A percentile compares a stretch with the other conserved stretches of the same genome.
Evolutionary conservation across 2,113 vertebrate genomes (phyloP).

Genomic region (Haplotaxodon microlepis): DNA sequence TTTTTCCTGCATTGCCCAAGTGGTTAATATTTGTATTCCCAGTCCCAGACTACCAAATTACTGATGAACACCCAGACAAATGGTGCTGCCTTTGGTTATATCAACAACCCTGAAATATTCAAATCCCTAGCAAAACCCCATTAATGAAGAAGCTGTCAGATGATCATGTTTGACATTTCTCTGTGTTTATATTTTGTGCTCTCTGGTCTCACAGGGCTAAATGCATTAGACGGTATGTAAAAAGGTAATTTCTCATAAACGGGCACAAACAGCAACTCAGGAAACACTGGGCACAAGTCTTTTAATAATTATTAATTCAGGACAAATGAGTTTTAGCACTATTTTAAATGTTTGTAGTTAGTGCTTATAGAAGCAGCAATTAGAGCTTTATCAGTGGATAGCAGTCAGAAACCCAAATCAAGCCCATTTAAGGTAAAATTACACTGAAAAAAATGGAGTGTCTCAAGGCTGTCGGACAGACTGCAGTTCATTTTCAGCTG

Average conservation of each 20-base stretch:
- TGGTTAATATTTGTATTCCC: not conserved
- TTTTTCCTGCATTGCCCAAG: not conserved
- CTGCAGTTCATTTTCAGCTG: not conserved
- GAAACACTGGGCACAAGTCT: not conserved
- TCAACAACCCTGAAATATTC: not conserved
- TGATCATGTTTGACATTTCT: not conserved
- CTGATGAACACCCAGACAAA: not conserved
- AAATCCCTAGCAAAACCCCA: not conserved
- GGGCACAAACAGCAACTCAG: not conserved
- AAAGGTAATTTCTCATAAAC: not conserved
- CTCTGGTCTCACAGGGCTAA: not conserved
- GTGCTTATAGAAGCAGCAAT: not conserved
- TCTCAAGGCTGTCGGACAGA: not conserved
- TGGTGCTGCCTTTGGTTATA: not conserved
- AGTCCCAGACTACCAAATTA: not conserved
- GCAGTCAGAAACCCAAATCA: not conserved
- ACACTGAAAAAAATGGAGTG: not conserved
- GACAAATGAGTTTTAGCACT: not conserved
- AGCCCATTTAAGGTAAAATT: not conserved
- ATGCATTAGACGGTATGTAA: not conserved
- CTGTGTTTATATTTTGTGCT: not conserved
- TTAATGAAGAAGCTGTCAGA: not conserved
- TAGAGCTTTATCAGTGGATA: not conserved
- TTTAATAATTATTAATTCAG: not conserved
- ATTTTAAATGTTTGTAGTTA: not conserved